phyloP scores from a whole-genome alignment of 2,888 invertebrate species.

The Pachydiplax longipennis region DNA sequence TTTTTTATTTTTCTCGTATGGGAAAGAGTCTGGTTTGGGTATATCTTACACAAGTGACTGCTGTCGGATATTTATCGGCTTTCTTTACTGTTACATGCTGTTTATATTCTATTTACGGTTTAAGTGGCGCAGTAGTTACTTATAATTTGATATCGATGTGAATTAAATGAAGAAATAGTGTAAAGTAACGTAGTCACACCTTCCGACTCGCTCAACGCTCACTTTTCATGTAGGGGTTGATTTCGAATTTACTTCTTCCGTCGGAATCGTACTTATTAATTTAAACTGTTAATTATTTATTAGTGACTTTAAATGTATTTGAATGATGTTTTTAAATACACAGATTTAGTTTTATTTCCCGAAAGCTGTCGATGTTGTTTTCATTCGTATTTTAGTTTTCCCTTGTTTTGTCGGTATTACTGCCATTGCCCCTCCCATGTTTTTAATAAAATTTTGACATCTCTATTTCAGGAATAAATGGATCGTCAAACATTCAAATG shows the following conservation, averaged over 20 bases:
- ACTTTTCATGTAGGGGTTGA: no score
- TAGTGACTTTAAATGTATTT: neutral
- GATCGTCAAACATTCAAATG: slow-evolving; percentile 13
- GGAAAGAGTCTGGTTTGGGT: neutral
- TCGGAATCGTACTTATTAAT: no score
- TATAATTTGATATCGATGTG: neutral
- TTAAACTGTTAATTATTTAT: neutral
- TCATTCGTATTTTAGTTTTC: no score
- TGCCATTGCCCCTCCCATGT: no score
- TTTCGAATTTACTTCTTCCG: no score
- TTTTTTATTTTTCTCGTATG: slow-evolving; percentile 25
- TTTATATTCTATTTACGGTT: neutral
- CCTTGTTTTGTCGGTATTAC: no score
- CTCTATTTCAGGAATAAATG: slow-evolving; percentile 19
- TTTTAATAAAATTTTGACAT: neutral
- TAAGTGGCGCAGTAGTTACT: neutral
- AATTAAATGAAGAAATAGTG: no score
- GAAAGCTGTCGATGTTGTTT: neutral
- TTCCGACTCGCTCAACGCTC: no score
- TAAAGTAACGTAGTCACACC: no score
- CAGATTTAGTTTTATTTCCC: neutral
- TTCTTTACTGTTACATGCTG: neutral
- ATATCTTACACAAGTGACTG: neutral
- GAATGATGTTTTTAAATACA: neutral
- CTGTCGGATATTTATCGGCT: neutral